Evolutionary conservation across 2,113 vertebrate genomes (phyloP), one percentile per base, ranked within the genome.

Genomic region (Lethenteron reissneri): DNA sequence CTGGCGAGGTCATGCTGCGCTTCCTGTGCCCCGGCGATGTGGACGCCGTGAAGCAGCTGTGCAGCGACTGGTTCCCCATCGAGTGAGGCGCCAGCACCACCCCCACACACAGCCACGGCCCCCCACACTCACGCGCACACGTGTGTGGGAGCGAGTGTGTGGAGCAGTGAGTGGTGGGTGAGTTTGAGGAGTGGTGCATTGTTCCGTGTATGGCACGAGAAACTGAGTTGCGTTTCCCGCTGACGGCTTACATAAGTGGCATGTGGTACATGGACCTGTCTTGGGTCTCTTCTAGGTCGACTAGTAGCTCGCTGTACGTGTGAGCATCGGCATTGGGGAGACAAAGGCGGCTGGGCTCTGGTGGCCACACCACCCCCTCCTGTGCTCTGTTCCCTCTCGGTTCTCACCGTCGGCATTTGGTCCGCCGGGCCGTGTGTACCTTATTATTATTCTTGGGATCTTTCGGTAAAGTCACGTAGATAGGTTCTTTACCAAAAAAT

Each of bases 1-100:
- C 25, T n/a, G 64, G 85, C 57, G 88, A 99, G 85, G 85, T 96
- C 80, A 86, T 87, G 80, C 88, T 97, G 79, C 91, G 94, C 76
- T 89, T 97, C 72, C 87, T 99, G 72, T 94, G 90, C 83, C 92
- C 90, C 77, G 85, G 96, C 95, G 94, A 99, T 92, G 94, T 99
- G 95, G 89, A 89, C 76, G 88, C 82, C 0, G 90, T 99, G 79
- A 99, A 99, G 74, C 84, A 90, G 76, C 89, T 97, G 76, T 99
- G 94, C 19, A 82, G 87, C 0, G 94, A 97, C 80, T 99, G 94
- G 94, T 97, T 99, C 80, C 94, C 94, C 74, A 99, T 97, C 2
- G 91, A 97, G 94, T 99, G 81, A 71, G 92, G 82, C 59, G 41
- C n/a, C 62, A 14, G 12, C 57, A 56, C 14, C 60, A 64, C 60